Base-by-base conservation (phyloP, 2,888 invertebrate genomes). In the Gibbula magus region DNA sequence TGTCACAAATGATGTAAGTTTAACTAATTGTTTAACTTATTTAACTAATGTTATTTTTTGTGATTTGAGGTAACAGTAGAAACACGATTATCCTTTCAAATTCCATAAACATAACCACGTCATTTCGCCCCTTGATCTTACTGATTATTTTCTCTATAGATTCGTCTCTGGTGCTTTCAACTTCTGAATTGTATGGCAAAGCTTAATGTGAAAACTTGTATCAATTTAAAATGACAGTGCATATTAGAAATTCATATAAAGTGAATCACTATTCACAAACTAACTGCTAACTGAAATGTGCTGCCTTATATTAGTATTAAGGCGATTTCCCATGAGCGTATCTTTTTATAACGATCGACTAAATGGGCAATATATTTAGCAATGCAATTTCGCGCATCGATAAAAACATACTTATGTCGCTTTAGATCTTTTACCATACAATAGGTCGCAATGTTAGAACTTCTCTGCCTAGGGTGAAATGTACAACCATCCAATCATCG, bases 391-490 rank as follows among this genome's bases (percentile, higher is more conserved):
- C 29, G 29, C 61, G 61, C 61, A 8, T 29, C 22, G 29, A 29
- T 61, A 61, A 45, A 61, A 61, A 61, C 25, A 61, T 25, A 61
- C 61, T 29, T 25, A 61, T 61, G 29, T 61, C 8, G 16, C 61
- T 61, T 61, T 61, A 61, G 61, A 61, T 61, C 61, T 61, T 61
- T 61, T 61, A 25, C 25, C 29, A 29, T 25, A 61, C 61, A 61
- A 61, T 61, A 61, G 61, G 16, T 20, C n/a, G 56, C 25, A 20
- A 56, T 25, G 56, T 56, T 29, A 61, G 25, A 29, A 29, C 8
- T 25, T 25, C 13, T 8, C 25, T 16, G 22, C 61, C 61, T 61
- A 25, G 16, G 29, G 61, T 10, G 25, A 61, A 61, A 61, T 61
- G 61, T 61, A 25, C 29, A 13, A 61, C 18, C 25, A 61, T 13